A percentile compares a stretch with the other conserved stretches of the same genome.
These are phyloP conservation scores for Zaprionus capensis DNA, from an alignment of 1,140 invertebrate genomes.

Conservation along the genomic window DNA sequence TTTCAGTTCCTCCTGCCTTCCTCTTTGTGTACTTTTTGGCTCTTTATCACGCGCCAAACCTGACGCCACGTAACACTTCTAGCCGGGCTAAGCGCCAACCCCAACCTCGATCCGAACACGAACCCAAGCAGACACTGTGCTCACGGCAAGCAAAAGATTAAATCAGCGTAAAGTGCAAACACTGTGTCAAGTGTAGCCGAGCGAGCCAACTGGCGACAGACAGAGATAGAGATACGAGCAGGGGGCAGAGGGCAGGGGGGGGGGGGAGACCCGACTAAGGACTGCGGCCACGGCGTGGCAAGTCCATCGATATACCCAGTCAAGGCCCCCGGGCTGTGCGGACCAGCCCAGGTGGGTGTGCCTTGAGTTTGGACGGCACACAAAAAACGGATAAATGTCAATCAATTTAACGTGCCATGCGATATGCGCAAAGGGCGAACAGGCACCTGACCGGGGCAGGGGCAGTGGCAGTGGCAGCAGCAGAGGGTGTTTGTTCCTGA, in stretches of 20 bases:
- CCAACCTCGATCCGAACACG: conserved; percentile 42
- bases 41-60: conserved; percentile 75
- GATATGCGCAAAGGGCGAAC: conserved; percentile 51
- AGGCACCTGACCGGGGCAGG: conserved; percentile 2
- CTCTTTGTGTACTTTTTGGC: conserved; percentile 46
- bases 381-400: conserved; percentile 74
- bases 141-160: conserved; percentile 69
- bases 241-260: no score
- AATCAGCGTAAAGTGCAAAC: conserved; percentile 79
- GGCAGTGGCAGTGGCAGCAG: background rate
- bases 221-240: background rate
- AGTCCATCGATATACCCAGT: conserved; percentile 58
- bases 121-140: conserved; percentile 47
- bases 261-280: conserved; percentile 41
- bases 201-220: background rate
- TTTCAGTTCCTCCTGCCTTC: conserved; percentile 18
- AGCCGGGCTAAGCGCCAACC: conserved; percentile 17
- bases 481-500: background rate
- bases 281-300: conserved; percentile 41
- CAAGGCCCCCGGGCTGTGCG: conserved; percentile 10
- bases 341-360: conserved; percentile 16
- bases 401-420: conserved; percentile 72
- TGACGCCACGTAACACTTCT: conserved; percentile 35
- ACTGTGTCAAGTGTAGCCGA: conserved; percentile 72
- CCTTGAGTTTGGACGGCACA: conserved; percentile 26